A percentile compares a stretch with the other conserved stretches of the same genome.
phyloP scores from a whole-genome alignment of 2,888 invertebrate species.

The Xestia c-nigrum region DNA sequence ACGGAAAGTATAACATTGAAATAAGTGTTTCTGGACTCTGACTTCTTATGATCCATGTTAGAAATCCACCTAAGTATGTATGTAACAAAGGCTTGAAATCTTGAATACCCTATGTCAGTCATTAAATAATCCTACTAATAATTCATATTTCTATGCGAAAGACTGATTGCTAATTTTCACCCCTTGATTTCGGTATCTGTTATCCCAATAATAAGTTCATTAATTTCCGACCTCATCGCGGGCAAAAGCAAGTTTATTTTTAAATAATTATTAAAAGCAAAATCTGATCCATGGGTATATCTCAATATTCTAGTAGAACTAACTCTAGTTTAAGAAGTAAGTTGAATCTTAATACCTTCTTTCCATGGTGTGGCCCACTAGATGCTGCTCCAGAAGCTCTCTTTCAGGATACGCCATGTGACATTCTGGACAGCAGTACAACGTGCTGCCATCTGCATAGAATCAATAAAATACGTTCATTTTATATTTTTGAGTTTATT shows the following conservation, averaged over 20 bases:
- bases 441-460: conserved; percentile 93
- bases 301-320: not conserved
- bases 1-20: not conserved
- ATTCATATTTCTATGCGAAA: not conserved
- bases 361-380: conserved; percentile 96
- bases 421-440: conserved; percentile 97
- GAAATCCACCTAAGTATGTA: not conserved
- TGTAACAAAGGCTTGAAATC: not conserved
- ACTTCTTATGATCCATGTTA: not conserved
- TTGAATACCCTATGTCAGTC: not conserved
- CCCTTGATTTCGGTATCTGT: not conserved
- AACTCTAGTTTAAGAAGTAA: not conserved
- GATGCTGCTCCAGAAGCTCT: conserved; percentile 95
- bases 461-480: not conserved
- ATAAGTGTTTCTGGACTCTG: not conserved
- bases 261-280: not conserved
- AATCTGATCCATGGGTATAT: not conserved
- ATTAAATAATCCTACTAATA: not conserved
- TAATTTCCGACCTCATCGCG: not conserved
- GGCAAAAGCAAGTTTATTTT: not conserved
- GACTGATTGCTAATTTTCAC: not conserved
- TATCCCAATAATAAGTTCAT: not conserved
- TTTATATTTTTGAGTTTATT: not conserved
- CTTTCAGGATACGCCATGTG: conserved; percentile 97
- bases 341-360: conserved; percentile 86